Conservation (phyloP, 2,888 invertebrate species). For the Neocrepidodera transversa region DNA sequence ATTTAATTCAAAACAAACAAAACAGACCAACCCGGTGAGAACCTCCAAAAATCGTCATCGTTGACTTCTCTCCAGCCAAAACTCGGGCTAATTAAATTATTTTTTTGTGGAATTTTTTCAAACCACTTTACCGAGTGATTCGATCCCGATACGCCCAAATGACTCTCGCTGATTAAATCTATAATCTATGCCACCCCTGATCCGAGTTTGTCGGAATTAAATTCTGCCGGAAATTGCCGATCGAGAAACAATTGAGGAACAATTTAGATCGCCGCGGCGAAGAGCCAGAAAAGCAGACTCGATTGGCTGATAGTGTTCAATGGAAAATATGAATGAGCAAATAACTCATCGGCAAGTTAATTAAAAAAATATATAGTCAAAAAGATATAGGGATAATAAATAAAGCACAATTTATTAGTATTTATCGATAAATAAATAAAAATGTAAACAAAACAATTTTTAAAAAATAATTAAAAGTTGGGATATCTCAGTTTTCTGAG, state of each 20-base stretch:
- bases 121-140: slow-evolving; percentile 33
- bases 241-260: slow-evolving; percentile 34
- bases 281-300: background rate
- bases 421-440: too few species aligned
- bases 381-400: background rate
- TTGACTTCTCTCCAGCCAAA: slow-evolving; percentile 22
- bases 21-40: background rate
- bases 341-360: too few species aligned
- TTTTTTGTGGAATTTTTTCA: slow-evolving; percentile 33
- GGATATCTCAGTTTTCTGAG: too few species aligned
- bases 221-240: slow-evolving; percentile 34
- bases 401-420: too few species aligned
- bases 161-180: slow-evolving; percentile 48
- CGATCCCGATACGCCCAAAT: slow-evolving; percentile 45
- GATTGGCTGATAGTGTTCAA: background rate
- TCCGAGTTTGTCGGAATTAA: slow-evolving; percentile 33
- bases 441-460: too few species aligned
- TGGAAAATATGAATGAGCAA: too few species aligned
- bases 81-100: slow-evolving; percentile 39
- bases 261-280: slow-evolving; percentile 14
- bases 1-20: background rate
- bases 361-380: too few species aligned
- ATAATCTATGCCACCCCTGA: slow-evolving; percentile 45
- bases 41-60: slow-evolving; percentile 21
- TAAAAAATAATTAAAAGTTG: too few species aligned